Evolutionary conservation across 2,888 invertebrate species (phyloP).

Genomic region (Axea sp.): DNA sequence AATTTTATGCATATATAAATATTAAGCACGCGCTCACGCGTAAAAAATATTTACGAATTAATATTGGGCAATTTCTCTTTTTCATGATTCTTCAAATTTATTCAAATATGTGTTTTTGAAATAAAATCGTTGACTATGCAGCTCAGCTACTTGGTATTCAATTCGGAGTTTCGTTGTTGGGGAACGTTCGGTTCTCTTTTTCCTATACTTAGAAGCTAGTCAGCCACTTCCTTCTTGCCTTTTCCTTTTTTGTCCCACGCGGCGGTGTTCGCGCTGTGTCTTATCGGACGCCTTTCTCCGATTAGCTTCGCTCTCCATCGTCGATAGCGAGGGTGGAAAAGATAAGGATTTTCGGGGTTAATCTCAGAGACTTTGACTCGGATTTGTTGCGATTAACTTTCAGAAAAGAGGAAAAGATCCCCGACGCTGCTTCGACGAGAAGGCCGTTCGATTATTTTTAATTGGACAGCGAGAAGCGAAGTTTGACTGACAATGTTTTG

Average conservation of each 20-base stretch:
- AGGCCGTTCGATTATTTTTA: slow-evolving; percentile 2
- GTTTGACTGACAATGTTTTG: slow-evolving; percentile 35
- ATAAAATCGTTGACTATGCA: neutral
- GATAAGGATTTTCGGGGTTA: slow-evolving; percentile 51
- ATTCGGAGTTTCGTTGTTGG: slow-evolving; percentile 7
- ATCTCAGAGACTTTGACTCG: slow-evolving; percentile 24
- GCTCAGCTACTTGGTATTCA: slow-evolving; percentile 21
- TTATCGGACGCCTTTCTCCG: slow-evolving; percentile 40
- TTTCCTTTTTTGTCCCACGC: slow-evolving; percentile 31
- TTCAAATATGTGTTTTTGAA: too few relatives aligned
- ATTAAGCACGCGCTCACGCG: too few relatives aligned
- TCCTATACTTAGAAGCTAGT: slow-evolving; percentile 66
- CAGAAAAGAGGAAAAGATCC: slow-evolving; percentile 23
- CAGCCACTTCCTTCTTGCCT: slow-evolving; percentile 48
- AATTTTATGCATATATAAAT: too few relatives aligned
- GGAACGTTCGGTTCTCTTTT: slow-evolving; percentile 3
- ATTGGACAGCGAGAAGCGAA: neutral
- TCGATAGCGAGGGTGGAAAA: slow-evolving; percentile 26
- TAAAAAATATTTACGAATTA: too few relatives aligned
- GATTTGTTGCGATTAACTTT: slow-evolving; percentile 51
- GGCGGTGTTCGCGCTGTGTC: slow-evolving; percentile 17
- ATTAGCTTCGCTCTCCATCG: slow-evolving; percentile 18
- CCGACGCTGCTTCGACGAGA: slow-evolving; percentile 4
- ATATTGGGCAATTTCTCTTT: too few relatives aligned
- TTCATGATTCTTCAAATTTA: too few relatives aligned